Evolutionary conservation across 92 coral and sea anemone genomes (phyloP), one percentile per base, ranked within the genome.

Genomic region (Parazoanthus swiftii): DNA sequence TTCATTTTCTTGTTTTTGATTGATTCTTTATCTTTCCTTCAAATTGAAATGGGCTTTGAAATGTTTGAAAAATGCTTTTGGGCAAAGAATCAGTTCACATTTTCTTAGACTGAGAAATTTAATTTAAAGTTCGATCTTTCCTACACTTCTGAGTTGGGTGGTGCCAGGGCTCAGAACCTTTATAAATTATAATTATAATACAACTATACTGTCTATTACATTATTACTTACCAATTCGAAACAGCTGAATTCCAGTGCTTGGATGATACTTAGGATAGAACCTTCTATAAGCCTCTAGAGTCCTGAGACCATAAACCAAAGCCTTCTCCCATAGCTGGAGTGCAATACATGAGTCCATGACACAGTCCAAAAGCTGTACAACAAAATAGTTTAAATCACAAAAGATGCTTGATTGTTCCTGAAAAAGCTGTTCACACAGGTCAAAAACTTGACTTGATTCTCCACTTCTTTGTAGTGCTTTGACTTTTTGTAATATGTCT

Each of bases 221-320:
- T 54, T 15, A 66, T 8, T 37, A 35, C 96, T 66, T 88, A 97
- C 99, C 99, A 81, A 97, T 95, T 92, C 98, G 92, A 72, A 85
- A 97, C 76, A 93, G 81, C 88, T 95, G 99, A 85, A 95, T 88
- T 81, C 97, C 99, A 75, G 91, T 89, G 85, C 91, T 90, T 3
- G 99, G 99, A 87, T 97, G 99, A 48, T 91, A 92, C 66, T 89
- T 86, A 43, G 96, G 98, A 71, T 94, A 95, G 80, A 89, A 93
- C 36, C 46, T 81, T 82, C 68, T 78, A 75, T 95, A 97, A 20
- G 93, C 94, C 77, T 86, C 91, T 84, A 97, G 77, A 58, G 93
- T 94, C 86, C 91, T 92, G 87, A 88, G 90, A 77, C 98, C 95
- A 93, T 90, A 97, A 51, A 86, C 93, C 81, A 97, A 79, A 68